Evolutionary conservation across 2,113 vertebrate species (phyloP), one percentile per base, ranked within the genome.

Genomic region (Siphamia tubifer): DNA sequence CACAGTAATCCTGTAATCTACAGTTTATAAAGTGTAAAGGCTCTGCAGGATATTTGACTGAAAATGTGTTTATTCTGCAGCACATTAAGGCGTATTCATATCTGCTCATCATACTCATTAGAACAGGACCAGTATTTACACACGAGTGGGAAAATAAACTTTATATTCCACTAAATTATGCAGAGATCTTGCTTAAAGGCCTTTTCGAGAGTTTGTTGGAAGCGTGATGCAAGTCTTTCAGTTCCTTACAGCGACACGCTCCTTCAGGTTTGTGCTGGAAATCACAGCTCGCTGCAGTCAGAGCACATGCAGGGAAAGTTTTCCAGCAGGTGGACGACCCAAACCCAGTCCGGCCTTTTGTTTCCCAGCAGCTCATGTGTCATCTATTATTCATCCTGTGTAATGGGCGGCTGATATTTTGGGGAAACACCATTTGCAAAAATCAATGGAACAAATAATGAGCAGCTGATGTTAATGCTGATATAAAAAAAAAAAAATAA

Each of bases 211-310:
- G 69, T 74, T 77, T 63, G 68, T 78, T 71, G 39, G 48, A 70
- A 10, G 34, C 3, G 31, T 89, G 85, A 89, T 85, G 84, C 85
- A 89, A 89, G 10, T 56, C 51, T 88, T 90, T 82, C 78, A 84
- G 30, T 34, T 67, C 44, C 60, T 85, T 87, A 10, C 80, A 67
- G 56, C 39, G 6, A 39, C 23, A 30, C 70, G 24, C 35, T 82
- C 57, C 25, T 30, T 52, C 60, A 10, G 53, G 8, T 44, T 11
- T 8, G 4, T 20, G 19, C 13, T 28, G 34, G 12, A 44, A 40
- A 40, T 13, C 9, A 3, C 24, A 25, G 49, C 27, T 61, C 9
- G 12, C 15, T 16, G 36, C 20, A 36, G 56, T 78, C 63, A 5
- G 38, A 61, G 34, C 47, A 36, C 23, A 57, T 70, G 47, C 16